A percentile compares a stretch with the other conserved stretches of the same genome.
phyloP scores from a whole-genome alignment of 2,797 vertebrate species.

The Acestrorhynchus altus region DNA sequence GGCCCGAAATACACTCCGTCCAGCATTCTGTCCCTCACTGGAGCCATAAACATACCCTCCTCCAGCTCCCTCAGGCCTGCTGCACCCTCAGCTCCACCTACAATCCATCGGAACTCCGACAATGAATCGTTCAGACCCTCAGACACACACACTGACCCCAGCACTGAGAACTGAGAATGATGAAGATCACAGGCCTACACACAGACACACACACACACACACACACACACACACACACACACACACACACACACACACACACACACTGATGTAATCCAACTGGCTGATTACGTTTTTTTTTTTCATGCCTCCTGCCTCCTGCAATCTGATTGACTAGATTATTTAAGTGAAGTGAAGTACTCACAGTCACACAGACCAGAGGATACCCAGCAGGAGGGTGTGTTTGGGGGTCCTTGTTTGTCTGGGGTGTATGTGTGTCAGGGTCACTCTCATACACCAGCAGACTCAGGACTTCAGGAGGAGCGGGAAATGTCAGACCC shows the following conservation, averaged over 20 bases:
- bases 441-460: slow-evolving; percentile 73
- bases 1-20: slow-evolving; percentile 85
- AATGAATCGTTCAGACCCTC: slow-evolving; percentile 45
- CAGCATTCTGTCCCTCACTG: slow-evolving; percentile 81
- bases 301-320: not conserved
- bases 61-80: slow-evolving; percentile 84
- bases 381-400: slow-evolving; percentile 76
- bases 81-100: slow-evolving; percentile 79
- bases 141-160: not conserved
- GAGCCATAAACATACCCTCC: slow-evolving; percentile 83
- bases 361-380: slow-evolving; percentile 82
- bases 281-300: too few relatives aligned
- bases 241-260: too few relatives aligned
- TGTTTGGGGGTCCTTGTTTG: not conserved
- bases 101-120: slow-evolving; percentile 81
- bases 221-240: slow-evolving; percentile 3
- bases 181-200: not conserved
- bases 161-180: not conserved
- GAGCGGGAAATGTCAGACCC: slow-evolving; percentile 84
- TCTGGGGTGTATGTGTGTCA: slow-evolving; percentile 54
- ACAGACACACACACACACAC: not conserved
- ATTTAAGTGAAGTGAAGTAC: slow-evolving; percentile 16
- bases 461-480: slow-evolving; percentile 82
- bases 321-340: not conserved
- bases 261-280: too few relatives aligned